These are phyloP conservation scores for Calameuta filiformis DNA, from an alignment of 2,888 invertebrate genomes.

Conservation along the genomic window DNA sequence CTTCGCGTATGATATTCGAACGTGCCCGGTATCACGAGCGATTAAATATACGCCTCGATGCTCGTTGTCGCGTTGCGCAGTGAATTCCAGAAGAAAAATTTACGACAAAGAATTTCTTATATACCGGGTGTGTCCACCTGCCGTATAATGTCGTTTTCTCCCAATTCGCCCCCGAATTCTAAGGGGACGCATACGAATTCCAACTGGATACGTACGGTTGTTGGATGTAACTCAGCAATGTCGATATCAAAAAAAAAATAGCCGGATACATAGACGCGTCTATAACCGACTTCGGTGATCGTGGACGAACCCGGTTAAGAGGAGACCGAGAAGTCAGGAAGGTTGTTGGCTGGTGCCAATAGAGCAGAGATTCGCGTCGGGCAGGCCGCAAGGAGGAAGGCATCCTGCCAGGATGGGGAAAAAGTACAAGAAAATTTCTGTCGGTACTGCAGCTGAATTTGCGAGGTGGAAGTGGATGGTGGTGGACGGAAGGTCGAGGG, in stretches of 20 bases:
- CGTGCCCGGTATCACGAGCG: constrained; percentile 16
- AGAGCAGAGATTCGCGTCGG: constrained; percentile 16
- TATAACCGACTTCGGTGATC: neutral
- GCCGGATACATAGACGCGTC: neutral
- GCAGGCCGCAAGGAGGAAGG: constrained; percentile 20
- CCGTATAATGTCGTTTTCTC: neutral
- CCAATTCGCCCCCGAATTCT: neutral
- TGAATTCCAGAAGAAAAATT: neutral
- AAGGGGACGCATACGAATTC: neutral
- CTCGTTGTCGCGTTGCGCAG: neutral
- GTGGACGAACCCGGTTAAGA: neutral
- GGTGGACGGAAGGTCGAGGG: constrained; percentile 11
- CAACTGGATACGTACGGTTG: neutral
- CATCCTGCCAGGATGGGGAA: constrained; percentile 36
- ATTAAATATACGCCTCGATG: neutral
- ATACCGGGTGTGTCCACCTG: neutral
- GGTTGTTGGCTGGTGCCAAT: neutral
- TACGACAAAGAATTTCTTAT: neutral
- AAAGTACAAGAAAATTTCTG: constrained; percentile 29
- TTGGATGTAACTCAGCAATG: neutral
- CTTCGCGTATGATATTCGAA: constrained; percentile 18
- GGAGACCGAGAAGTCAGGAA: neutral
- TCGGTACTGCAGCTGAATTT: constrained; percentile 30
- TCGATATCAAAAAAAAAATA: neutral
- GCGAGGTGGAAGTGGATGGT: constrained; percentile 21